Percentiles rank a stretch among this genome's conserved stretches.
Conservation (phyloP, 2,113 vertebrate species). For the Zosterops hypoxanthus region DNA sequence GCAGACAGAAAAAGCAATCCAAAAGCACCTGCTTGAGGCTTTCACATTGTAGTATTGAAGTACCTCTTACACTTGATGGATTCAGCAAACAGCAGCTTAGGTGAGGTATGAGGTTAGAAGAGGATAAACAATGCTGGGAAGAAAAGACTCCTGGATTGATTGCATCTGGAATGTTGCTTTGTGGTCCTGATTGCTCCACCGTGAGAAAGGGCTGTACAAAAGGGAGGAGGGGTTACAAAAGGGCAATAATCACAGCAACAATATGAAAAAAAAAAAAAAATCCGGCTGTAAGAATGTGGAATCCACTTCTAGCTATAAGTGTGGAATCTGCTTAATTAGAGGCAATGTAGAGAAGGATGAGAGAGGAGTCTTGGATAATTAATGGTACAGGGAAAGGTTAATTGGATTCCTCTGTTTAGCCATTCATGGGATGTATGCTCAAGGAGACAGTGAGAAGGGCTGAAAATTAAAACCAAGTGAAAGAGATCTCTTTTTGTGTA, state of each 20-base stretch:
- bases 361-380: constrained; percentile 29
- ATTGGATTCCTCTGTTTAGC: constrained; percentile 50
- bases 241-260: neutral
- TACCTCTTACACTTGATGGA: neutral
- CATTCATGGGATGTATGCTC: neutral
- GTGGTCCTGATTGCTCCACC: neutral
- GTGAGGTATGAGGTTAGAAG: neutral
- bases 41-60: neutral
- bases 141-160: neutral
- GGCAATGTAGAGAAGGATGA: neutral
- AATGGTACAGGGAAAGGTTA: constrained; percentile 40
- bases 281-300: neutral
- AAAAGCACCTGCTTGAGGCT: neutral
- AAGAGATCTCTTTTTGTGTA: neutral
- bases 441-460: neutral
- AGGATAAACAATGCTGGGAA: neutral
- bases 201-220: neutral
- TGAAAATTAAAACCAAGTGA: constrained; percentile 35
- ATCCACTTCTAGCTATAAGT: neutral
- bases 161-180: neutral
- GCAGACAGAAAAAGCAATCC: neutral
- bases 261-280: neutral
- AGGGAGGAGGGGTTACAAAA: neutral
- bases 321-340: constrained; percentile 48
- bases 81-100: neutral